phyloP scores from a whole-genome alignment of 2,113 vertebrate species.

The Pimephales promelas region DNA sequence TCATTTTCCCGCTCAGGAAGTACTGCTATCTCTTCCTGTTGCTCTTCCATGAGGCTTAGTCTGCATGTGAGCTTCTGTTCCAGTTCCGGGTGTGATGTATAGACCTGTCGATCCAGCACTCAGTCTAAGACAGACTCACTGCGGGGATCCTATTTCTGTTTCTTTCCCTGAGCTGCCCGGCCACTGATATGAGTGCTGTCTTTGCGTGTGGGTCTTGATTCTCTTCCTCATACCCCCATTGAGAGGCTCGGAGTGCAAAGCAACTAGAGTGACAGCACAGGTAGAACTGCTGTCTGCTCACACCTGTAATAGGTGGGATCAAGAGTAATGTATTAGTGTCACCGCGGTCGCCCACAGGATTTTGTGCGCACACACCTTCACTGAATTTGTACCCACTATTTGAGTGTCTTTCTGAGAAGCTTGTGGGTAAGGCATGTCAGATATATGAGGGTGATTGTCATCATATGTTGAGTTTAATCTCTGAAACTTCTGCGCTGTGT shows the following conservation, averaged over 20 bases:
- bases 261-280: conserved; percentile 49
- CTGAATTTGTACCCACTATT: conserved; percentile 26
- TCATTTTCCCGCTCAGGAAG: conserved; percentile 24
- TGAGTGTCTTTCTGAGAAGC: conserved; percentile 33
- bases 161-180: conserved; percentile 47
- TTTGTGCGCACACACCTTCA: conserved; percentile 18
- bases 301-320: conserved; percentile 49
- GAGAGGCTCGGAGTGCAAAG: conserved; percentile 26
- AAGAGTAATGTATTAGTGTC: conserved; percentile 49
- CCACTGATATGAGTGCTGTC: conserved; percentile 31
- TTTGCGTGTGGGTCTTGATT: conserved; percentile 34
- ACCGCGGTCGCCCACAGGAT: conserved; percentile 48
- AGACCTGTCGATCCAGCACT: conserved; percentile 56
- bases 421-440: conserved; percentile 42
- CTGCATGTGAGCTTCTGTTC: conserved; percentile 18
- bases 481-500: conserved; percentile 32
- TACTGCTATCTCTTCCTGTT: conserved; percentile 28
- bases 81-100: conserved; percentile 40
- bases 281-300: conserved; percentile 54
- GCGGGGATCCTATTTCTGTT: conserved; percentile 53
- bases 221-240: conserved; percentile 28
- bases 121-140: conserved; percentile 56
- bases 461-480: conserved; percentile 43
- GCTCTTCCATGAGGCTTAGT: conserved; percentile 20
- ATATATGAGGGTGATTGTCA: conserved; percentile 43